Percentiles rank a stretch among this genome's conserved stretches.
phyloP scores from a whole-genome alignment of 2,888 invertebrate genomes.

The Lasioglossum vierecki region DNA sequence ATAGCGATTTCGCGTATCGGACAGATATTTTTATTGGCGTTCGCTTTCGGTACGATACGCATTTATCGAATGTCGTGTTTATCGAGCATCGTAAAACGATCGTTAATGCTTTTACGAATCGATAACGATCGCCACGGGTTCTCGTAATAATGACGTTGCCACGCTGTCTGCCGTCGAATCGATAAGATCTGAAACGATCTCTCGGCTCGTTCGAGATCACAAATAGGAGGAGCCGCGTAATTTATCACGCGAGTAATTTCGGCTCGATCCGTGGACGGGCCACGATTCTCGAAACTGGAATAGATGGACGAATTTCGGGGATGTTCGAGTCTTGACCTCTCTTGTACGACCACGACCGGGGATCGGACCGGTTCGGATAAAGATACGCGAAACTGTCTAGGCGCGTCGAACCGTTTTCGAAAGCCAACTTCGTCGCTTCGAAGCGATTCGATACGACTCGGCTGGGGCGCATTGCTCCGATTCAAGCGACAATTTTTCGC shows the following conservation, averaged over 20 bases:
- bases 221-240: constrained; percentile 27
- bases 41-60: constrained; percentile 55
- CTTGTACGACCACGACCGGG: not conserved
- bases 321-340: not conserved
- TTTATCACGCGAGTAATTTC: constrained; percentile 36
- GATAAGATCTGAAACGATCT: constrained; percentile 66
- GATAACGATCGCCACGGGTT: constrained; percentile 63
- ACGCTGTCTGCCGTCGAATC: constrained; percentile 57
- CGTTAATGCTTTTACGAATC: constrained; percentile 67
- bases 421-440: not conserved
- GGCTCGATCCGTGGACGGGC: not conserved
- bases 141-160: constrained; percentile 62
- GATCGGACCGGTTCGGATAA: not conserved
- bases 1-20: constrained; percentile 53
- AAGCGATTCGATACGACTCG: not conserved
- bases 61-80: constrained; percentile 52
- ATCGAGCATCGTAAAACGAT: constrained; percentile 60
- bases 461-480: too few relatives aligned
- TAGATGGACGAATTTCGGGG: not conserved
- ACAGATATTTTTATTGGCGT: constrained; percentile 54
- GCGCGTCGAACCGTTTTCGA: not conserved
- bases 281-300: constrained; percentile 18
- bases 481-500: too few relatives aligned
- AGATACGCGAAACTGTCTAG: not conserved
- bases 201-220: constrained; percentile 53